These are phyloP conservation scores for Echinarachnius parma DNA, from an alignment of 53 echinoderm and acorn worm species.

Conservation along the genomic window DNA sequence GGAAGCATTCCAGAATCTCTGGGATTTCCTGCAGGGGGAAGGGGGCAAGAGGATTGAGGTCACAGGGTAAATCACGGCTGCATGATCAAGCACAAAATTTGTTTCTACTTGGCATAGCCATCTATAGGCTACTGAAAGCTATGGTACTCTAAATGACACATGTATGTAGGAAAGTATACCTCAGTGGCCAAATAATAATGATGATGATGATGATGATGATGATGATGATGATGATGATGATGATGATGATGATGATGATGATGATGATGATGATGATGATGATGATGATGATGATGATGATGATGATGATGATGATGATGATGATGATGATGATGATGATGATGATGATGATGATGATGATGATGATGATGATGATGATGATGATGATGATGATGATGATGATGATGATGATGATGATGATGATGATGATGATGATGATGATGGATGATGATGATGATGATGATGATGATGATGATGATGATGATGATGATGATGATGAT, in stretches of 20 bases:
- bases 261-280: constrained; percentile 27
- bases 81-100: too few relatives aligned
- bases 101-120: too few relatives aligned
- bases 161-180: background rate
- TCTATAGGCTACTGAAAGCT: too few relatives aligned
- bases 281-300: constrained; percentile 27
- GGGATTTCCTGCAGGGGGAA: constrained; percentile 96
- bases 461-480: too few relatives aligned
- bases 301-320: constrained; percentile 27
- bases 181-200: background rate
- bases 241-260: constrained; percentile 27
- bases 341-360: constrained; percentile 27
- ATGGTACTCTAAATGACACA: too few relatives aligned
- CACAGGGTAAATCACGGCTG: too few relatives aligned
- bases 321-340: constrained; percentile 27
- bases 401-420: constrained; percentile 24
- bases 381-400: constrained; percentile 27
- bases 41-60: too few relatives aligned
- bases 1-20: constrained; percentile 94
- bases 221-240: constrained; percentile 27
- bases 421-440: too few relatives aligned
- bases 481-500: too few relatives aligned
- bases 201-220: constrained; percentile 27
- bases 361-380: constrained; percentile 27
- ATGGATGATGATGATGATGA: too few relatives aligned